Conservation (phyloP, 2,113 vertebrate species). For the Gorsachius goisagi region DNA sequence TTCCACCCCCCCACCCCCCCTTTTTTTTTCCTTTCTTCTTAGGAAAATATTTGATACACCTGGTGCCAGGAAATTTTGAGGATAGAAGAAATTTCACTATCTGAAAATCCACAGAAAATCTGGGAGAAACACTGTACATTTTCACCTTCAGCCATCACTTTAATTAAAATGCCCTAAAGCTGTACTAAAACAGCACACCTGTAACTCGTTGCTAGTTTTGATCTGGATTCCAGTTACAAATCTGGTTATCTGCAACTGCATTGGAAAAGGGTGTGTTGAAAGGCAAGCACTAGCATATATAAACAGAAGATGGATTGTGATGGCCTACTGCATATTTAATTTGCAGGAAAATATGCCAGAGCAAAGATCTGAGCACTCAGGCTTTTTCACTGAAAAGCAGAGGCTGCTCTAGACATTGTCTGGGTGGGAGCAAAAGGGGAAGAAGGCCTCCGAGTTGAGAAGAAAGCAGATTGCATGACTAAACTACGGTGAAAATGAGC, state of each 20-base stretch:
- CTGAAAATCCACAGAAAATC: neutral
- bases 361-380: neutral
- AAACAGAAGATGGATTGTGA: neutral
- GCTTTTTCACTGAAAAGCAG: neutral
- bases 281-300: neutral
- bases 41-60: neutral
- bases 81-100: neutral
- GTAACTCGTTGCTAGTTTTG: neutral
- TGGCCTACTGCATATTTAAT: neutral
- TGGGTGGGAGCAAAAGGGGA: neutral
- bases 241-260: neutral
- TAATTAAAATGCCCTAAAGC: neutral
- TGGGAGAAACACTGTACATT: neutral
- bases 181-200: neutral
- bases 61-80: neutral
- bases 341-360: neutral
- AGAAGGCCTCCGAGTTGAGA: neutral
- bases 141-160: neutral
- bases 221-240: neutral
- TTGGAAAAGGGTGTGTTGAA: neutral
- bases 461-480: neutral
- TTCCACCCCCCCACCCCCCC: too few species aligned
- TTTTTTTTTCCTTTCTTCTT: neutral
- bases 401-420: neutral
- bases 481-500: neutral